phyloP scores from a whole-genome alignment of 2,888 invertebrate species.

The Pelosia muscerda region DNA sequence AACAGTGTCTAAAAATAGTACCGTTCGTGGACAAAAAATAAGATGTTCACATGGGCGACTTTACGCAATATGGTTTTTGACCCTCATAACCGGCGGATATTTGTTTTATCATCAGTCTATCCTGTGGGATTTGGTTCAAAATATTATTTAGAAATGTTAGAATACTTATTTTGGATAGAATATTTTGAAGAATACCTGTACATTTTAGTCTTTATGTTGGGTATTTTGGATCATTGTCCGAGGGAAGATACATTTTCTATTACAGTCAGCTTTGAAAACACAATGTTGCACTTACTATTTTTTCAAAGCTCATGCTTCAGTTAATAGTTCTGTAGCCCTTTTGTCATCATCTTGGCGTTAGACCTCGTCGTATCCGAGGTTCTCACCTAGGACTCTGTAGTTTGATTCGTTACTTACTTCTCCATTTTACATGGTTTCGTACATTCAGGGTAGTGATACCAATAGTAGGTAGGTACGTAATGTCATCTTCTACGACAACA shows the following conservation, averaged over 20 bases:
- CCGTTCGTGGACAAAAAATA: constrained; percentile 78
- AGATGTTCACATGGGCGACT: constrained; percentile 77
- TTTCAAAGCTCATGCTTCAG: too few species aligned
- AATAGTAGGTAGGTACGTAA: too few species aligned
- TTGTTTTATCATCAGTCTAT: constrained; percentile 80
- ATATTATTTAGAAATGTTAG: constrained; percentile 35
- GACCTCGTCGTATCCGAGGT: too few species aligned
- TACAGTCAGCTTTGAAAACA: background rate
- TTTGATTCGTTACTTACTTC: too few species aligned
- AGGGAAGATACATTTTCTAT: too few species aligned
- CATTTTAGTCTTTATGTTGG: background rate
- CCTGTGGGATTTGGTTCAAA: constrained; percentile 72
- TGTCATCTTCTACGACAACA: too few species aligned
- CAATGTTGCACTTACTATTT: too few species aligned
- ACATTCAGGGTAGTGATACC: too few species aligned
- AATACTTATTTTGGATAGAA: background rate
- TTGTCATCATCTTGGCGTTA: too few species aligned
- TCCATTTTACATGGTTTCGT: too few species aligned
- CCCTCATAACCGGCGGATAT: constrained; percentile 82
- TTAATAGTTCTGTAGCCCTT: too few species aligned
- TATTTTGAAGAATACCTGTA: background rate
- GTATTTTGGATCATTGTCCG: background rate
- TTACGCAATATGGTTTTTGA: constrained; percentile 85
- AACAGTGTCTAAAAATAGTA: constrained; percentile 79
- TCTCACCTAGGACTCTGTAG: too few species aligned